phyloP scores from a whole-genome alignment of 2,113 vertebrate genomes.

The Tiliqua scincoides region DNA sequence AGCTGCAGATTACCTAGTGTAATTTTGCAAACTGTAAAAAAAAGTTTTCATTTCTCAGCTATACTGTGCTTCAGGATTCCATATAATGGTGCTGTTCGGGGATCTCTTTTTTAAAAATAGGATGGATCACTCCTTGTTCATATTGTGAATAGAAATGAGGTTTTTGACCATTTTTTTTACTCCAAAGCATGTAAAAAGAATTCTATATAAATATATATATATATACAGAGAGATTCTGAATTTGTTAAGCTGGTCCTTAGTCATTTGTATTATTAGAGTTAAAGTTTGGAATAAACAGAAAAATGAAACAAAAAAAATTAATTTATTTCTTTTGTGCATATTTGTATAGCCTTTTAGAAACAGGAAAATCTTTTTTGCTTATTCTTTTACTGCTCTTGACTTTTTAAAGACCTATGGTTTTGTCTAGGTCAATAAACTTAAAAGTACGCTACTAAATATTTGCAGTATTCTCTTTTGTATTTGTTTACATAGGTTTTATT shows the following conservation, averaged over 20 bases:
- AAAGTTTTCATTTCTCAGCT: conserved; percentile 61
- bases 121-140: conserved; percentile 82
- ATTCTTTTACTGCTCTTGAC: conserved; percentile 80
- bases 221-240: conserved; percentile 80
- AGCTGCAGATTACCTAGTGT: conserved; percentile 42
- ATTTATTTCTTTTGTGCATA: conserved; percentile 79
- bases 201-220: conserved; percentile 70
- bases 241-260: conserved; percentile 98
- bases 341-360: conserved; percentile 82
- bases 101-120: conserved; percentile 67
- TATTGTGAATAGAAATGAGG: conserved; percentile 88
- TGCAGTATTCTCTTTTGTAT: conserved; percentile 41
- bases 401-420: conserved; percentile 82
- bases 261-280: conserved; percentile 89
- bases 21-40: conserved; percentile 44
- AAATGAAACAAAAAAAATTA: conserved; percentile 70
- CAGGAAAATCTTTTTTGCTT: conserved; percentile 73
- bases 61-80: conserved; percentile 80
- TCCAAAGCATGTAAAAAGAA: conserved; percentile 89
- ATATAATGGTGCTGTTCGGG: conserved; percentile 81
- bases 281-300: conserved; percentile 67
- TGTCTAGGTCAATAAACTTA: conserved; percentile 82
- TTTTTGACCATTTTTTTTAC: conserved; percentile 82
- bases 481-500: not conserved
- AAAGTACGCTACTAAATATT: conserved; percentile 74